phyloP scores from a whole-genome alignment of 2,113 vertebrate genomes.

The Podarcis raffonei region DNA sequence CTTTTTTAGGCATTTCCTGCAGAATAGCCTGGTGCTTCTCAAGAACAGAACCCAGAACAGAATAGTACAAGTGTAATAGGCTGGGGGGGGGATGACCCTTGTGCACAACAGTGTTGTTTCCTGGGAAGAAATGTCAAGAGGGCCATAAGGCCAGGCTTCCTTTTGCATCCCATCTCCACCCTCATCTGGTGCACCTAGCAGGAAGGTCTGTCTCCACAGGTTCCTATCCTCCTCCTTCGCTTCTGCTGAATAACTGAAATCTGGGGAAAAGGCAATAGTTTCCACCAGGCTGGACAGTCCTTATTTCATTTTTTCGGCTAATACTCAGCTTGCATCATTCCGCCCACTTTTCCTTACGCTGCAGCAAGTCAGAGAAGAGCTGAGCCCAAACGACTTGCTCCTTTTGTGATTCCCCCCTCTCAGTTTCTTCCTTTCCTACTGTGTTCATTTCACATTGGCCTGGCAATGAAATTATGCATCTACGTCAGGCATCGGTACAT shows the following conservation, averaged over 20 bases:
- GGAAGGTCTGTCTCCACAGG: background rate
- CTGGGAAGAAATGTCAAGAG: no score
- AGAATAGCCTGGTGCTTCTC: background rate
- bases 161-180: background rate
- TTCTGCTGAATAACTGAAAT: background rate
- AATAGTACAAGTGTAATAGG: background rate
- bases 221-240: background rate
- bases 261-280: background rate
- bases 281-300: background rate
- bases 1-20: background rate
- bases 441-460: background rate
- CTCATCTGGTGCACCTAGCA: background rate
- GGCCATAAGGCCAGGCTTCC: background rate
- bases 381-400: background rate
- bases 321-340: background rate
- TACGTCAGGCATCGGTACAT: no score
- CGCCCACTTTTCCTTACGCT: no score
- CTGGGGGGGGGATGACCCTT: no score
- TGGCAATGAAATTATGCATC: background rate
- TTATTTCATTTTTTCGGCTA: background rate
- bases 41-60: background rate
- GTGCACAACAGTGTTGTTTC: no score
- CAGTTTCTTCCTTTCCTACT: background rate
- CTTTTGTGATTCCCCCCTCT: no score
- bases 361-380: no score